Evolutionary conservation across 2,797 vertebrate species (phyloP), one percentile per base, ranked within the genome.

Genomic region (Enteromius treurensis): DNA sequence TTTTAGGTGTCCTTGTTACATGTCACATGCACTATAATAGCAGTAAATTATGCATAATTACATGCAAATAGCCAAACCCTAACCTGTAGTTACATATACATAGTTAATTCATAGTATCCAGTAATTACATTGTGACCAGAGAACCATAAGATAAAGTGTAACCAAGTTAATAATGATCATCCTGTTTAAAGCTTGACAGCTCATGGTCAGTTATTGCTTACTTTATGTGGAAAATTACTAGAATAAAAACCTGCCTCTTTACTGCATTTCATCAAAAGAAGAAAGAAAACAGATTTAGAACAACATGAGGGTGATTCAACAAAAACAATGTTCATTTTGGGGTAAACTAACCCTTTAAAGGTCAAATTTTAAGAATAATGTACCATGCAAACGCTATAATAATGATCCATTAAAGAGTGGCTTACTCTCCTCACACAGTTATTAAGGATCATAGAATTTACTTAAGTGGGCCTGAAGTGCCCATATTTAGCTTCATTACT

Each of bases 401-500:
- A 64, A 81, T 73, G 55, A 60, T 37, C 68, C 69, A 49, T 73
- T 81, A 37, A 2, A 60, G 19, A 64, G 58, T 29, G 10, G 21
- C 55, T 81, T 74, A 73, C 17, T 71, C 55, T 64, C 55, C 15
- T 51, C 7, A 11, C 69, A 55, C 29, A 53, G 23, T 67, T 60
- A 84, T 67, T 79, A 34, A 65, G 15, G 17, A 60, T 62, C 29
- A 45, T 29, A 49, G 68, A 74, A 85, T 68, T 62, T 49, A 51
- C 73, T 85, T 75, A 80, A 87, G 85, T 87, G 73, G 81, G 47
- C 81, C 74, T 85, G 55, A 81, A 71, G 49, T 80, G 82, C 70
- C 83, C 77, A 82, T 45, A 86, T 85, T 87, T 85, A 85, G 85
- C 71, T 86, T 85, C 67, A 80, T 87, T 89, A 83, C 80, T 81